Conservation (phyloP, 2,113 vertebrate species). For the Mustelus asterias region DNA sequence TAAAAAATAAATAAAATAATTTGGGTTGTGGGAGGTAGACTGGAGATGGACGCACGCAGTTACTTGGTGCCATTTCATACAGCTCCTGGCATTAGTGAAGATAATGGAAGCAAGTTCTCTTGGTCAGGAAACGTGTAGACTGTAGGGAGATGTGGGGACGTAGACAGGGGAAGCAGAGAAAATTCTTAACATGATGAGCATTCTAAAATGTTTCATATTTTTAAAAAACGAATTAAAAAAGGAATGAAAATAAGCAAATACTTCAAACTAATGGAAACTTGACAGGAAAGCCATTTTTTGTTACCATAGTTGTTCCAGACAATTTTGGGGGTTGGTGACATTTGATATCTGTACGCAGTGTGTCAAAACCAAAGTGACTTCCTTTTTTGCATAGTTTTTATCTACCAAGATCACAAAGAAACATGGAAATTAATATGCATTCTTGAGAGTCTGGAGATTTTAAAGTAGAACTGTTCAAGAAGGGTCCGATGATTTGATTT, state of each 20-base stretch:
- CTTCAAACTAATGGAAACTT: not conserved
- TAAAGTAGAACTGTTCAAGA: too few relatives aligned
- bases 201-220: not conserved
- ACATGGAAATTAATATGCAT: too few relatives aligned
- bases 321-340: not conserved
- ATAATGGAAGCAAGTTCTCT: not conserved
- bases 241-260: not conserved
- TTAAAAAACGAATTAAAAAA: not conserved
- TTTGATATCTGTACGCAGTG: not conserved
- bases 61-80: not conserved
- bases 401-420: too few relatives aligned
- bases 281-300: not conserved
- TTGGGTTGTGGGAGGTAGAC: not conserved
- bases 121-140: not conserved
- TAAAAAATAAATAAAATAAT: not conserved
- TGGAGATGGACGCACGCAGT: not conserved
- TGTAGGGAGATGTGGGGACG: not conserved
- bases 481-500: too few relatives aligned
- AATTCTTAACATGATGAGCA: not conserved
- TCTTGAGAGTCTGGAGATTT: too few relatives aligned
- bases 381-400: not conserved
- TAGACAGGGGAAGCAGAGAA: not conserved
- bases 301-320: not conserved
- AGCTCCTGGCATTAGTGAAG: not conserved
- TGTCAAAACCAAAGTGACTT: not conserved